Base-by-base conservation (phyloP, 2,113 vertebrate genomes). In the Scortum barcoo region DNA sequence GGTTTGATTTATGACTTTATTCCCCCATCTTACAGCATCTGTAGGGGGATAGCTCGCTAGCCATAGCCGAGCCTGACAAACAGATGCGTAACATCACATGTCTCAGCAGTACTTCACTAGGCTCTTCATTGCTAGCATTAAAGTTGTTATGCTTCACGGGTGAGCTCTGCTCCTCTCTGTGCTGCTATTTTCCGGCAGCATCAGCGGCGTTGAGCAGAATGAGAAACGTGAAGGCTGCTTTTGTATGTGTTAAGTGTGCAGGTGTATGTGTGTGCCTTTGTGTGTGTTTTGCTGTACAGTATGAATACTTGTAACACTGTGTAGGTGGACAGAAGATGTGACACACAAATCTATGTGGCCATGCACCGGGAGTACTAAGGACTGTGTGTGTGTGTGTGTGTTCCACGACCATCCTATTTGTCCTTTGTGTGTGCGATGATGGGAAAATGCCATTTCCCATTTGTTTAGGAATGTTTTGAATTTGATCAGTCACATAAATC, bases 401-500 rank as follows among this genome's bases (percentile, higher is more conserved):
- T 68, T 84, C 80, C 51, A 60, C 44, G 77, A 68, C 57, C 48
- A 51, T 86, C 76, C 56, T 38, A 33, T 88, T 84, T 85, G 75
- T 91, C 71, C 74, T 89, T 80, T 86, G 60, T 62, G 48, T 54
- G 60, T 62, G 48, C 51, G 63, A 7, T 30, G 76, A 75, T 73
- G 73, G 81, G 75, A 33, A 88, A 90, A 92, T 72, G 80, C 75
- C 72, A 82, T 88, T 85, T 63, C 63, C 85, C 67, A 33, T 92
- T 92, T 89, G 85, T 94, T 92, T 90, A 71, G 76, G 76, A 91
- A 83, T 87, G 86, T 90, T 93, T 91, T 84, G 88, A 92, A 91
- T 93, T 88, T 93, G 92, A 93, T 94, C 90, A 92, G 90, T 87
- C 81, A 88, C 91, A 89, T 89, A 85, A 92, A 94, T 94, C 93